These are phyloP conservation scores for Paradoxurus hermaphroditus DNA, from an alignment of 2,113 vertebrate species.

Conservation along the genomic window DNA sequence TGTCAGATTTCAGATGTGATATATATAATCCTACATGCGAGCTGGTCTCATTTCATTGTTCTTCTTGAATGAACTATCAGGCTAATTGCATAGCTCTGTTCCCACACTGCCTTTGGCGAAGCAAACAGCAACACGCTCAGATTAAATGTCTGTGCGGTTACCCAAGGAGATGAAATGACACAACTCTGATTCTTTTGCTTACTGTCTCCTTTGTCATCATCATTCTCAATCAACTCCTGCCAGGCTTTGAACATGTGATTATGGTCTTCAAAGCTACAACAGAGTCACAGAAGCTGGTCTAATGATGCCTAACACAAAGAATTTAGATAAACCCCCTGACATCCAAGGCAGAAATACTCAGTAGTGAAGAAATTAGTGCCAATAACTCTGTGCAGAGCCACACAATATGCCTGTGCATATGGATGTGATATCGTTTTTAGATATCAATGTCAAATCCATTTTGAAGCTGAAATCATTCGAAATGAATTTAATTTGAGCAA, in stretches of 20 bases:
- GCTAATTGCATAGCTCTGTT: background rate
- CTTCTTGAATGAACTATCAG: background rate
- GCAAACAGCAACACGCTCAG: background rate
- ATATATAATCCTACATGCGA: background rate
- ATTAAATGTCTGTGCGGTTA: slow-evolving; percentile 47
- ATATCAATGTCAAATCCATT: background rate
- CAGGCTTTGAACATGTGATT: slow-evolving; percentile 25
- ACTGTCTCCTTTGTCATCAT: background rate
- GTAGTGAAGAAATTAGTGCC: background rate
- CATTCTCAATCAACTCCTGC: background rate
- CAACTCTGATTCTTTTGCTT: background rate
- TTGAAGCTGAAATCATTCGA: background rate
- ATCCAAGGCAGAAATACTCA: background rate
- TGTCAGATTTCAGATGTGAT: slow-evolving; percentile 19
- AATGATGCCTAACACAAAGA: slow-evolving; percentile 20
- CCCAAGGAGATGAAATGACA: slow-evolving; percentile 47
- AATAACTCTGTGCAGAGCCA: background rate
- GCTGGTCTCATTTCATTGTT: background rate
- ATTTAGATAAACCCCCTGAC: background rate
- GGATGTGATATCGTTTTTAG: background rate
- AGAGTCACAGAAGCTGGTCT: background rate
- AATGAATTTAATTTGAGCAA: background rate
- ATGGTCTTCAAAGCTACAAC: background rate
- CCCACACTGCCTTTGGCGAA: background rate
- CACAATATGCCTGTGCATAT: background rate